These are phyloP conservation scores for Orius laevigatus DNA, from an alignment of 1,140 invertebrate genomes.

Conservation along the genomic window DNA sequence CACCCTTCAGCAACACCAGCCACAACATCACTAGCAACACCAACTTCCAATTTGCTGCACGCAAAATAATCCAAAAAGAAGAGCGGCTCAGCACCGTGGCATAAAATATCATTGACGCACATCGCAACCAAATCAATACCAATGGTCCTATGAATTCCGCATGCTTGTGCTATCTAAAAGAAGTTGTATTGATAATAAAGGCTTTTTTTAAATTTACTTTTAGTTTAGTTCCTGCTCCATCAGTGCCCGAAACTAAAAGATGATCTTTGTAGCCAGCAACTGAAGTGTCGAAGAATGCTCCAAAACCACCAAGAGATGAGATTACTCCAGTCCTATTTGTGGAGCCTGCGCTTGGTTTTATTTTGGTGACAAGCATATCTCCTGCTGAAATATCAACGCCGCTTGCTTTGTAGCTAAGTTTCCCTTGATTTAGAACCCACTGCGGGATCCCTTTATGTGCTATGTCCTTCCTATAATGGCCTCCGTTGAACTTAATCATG, in stretches of 20 bases:
- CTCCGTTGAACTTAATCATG: conserved; percentile 64
- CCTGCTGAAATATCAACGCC: conserved; percentile 90
- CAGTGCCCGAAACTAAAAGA: conserved; percentile 81
- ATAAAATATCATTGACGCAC: conserved; percentile 93
- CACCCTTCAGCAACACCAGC: conserved; percentile 79
- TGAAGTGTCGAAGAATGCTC: conserved; percentile 73
- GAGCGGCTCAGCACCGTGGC: conserved; percentile 84
- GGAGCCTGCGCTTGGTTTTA: conserved; percentile 55
- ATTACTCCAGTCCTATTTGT: conserved; percentile 56
- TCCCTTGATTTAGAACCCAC: conserved; percentile 28
- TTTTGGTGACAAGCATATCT: conserved; percentile 64
- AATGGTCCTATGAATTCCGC: conserved; percentile 62
- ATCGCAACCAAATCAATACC: conserved; percentile 95
- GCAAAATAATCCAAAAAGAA: conserved; percentile 96
- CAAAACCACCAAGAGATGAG: conserved; percentile 78
- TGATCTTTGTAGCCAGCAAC: conserved; percentile 55
- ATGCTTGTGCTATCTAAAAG: conserved; percentile 61
- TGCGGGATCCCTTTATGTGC: conserved; percentile 68
- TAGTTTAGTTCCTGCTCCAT: conserved; percentile 92
- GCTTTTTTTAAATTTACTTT: conserved; percentile 52
- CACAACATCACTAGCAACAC: conserved; percentile 58
- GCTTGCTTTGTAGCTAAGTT: conserved; percentile 74
- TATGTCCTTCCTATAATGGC: conserved; percentile 78
- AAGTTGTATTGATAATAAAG: conserved; percentile 10
- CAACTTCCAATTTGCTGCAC: conserved; percentile 66